Evolutionary conservation across 2,888 invertebrate species (phyloP).

Genomic region (Fissipunctia ypsillon): DNA sequence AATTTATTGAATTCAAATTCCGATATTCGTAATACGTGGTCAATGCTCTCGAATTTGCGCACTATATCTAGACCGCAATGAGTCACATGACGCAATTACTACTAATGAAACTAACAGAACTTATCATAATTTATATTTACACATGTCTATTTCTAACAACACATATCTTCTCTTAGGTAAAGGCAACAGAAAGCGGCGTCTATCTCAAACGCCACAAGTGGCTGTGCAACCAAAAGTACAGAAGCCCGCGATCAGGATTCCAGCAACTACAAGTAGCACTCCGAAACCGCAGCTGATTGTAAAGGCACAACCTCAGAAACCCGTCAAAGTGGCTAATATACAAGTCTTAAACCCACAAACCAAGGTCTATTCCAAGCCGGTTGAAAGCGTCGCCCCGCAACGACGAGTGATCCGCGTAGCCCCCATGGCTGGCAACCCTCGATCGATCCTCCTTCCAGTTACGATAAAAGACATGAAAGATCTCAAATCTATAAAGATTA

Average conservation of each 20-base stretch:
- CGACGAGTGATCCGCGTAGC: conserved; percentile 85
- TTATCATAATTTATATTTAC: conserved; percentile 12
- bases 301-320: conserved; percentile 86
- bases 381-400: conserved; percentile 85
- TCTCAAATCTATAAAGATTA: conserved; percentile 93
- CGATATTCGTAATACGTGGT: conserved; percentile 14
- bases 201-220: conserved; percentile 84
- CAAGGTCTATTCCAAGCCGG: conserved; percentile 87
- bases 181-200: conserved; percentile 84
- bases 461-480: conserved; percentile 93
- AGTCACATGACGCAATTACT: conserved; percentile 14
- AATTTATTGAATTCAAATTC: conserved; percentile 20
- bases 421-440: conserved; percentile 89
- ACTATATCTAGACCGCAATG: conserved; percentile 11
- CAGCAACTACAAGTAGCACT: conserved; percentile 68
- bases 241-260: conserved; percentile 81
- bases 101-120: background rate
- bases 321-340: conserved; percentile 85
- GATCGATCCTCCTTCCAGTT: conserved; percentile 93
- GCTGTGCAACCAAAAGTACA: conserved; percentile 86
- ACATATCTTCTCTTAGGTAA: conserved; percentile 75
- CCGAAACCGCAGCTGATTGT: conserved; percentile 86
- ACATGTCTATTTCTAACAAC: background rate
- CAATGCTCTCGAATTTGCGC: conserved; percentile 19
- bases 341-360: conserved; percentile 85